Conservation (phyloP, 2,113 vertebrate genomes). For the Hemichromis elongatus region DNA sequence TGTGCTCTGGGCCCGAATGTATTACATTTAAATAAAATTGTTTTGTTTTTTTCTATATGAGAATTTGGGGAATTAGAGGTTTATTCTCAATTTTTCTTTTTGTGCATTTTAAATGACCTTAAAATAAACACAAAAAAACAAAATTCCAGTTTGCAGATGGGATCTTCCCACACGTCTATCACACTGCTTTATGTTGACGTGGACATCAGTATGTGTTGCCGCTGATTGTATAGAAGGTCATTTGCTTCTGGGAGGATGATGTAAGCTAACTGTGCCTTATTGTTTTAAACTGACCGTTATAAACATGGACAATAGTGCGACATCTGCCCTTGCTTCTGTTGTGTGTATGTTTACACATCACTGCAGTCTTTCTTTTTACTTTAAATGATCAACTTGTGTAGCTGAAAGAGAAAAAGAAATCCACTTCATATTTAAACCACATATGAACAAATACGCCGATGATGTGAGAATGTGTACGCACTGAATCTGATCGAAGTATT, state of each 20-base stretch:
- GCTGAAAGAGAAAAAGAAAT: neutral
- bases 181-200: neutral
- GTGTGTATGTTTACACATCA: neutral
- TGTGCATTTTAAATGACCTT: neutral
- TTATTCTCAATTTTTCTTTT: neutral
- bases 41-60: neutral
- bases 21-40: neutral
- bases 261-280: slow-evolving; percentile 60
- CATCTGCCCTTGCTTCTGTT: neutral
- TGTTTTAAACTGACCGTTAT: neutral
- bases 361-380: neutral
- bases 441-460: neutral
- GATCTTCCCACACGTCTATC: accelerated
- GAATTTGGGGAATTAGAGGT: neutral
- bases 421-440: neutral
- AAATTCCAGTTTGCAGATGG: neutral
- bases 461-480: neutral
- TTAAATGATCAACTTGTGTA: neutral
- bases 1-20: neutral
- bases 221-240: neutral
- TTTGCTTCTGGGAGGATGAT: slow-evolving; percentile 26
- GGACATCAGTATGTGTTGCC: neutral
- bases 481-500: neutral
- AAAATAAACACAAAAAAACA: neutral
- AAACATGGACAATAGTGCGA: neutral